Evolutionary conservation across 2,113 vertebrate species (phyloP).

Genomic region (Pygoscelis adeliae): DNA sequence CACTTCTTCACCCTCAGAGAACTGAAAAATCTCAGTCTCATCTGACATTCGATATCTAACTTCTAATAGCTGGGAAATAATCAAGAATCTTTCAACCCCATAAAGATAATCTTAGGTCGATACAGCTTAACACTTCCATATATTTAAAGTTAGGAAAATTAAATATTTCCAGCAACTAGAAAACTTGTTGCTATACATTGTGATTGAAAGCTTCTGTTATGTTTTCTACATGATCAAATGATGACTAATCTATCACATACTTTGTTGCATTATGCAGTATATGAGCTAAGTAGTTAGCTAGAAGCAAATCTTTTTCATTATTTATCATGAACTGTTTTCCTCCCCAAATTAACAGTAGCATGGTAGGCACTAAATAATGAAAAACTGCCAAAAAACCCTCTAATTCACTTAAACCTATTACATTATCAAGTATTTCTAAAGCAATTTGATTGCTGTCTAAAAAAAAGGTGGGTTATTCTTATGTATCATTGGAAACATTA

Average conservation of each 20-base stretch:
- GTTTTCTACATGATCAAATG: not conserved
- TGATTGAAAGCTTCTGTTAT: not conserved
- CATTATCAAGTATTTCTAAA: not conserved
- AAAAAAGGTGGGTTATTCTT: not conserved
- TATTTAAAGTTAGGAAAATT: not conserved
- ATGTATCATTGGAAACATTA: not conserved
- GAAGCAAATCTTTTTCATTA: conserved; percentile 8
- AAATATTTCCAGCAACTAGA: not conserved
- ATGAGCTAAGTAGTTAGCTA: not conserved
- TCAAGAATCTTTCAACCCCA: not conserved
- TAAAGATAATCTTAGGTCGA: not conserved
- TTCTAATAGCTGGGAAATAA: not conserved
- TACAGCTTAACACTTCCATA: not conserved
- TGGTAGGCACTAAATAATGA: not conserved
- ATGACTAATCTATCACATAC: not conserved
- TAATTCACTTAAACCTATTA: not conserved
- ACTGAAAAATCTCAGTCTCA: not conserved
- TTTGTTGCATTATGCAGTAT: not conserved
- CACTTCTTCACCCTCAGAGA: not conserved
- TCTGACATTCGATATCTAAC: not conserved
- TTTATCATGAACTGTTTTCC: not conserved
- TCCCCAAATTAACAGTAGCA: not conserved
- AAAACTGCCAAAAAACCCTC: not conserved
- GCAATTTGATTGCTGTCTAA: not conserved
- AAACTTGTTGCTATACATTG: not conserved